phyloP scores from a whole-genome alignment of 2,113 vertebrate genomes.

The Mixornis gularis region DNA sequence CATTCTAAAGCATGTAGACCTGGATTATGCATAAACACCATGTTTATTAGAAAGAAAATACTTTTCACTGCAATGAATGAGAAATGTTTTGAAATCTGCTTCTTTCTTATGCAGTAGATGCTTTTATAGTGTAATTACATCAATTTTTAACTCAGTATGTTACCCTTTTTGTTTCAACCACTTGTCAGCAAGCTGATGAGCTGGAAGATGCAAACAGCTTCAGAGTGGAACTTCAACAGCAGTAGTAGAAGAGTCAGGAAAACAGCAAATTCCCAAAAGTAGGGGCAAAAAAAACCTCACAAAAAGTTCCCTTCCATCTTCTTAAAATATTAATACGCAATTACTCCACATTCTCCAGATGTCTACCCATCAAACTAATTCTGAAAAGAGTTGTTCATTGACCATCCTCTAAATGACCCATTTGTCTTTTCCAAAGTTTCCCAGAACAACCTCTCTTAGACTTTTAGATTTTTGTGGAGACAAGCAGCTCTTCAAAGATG shows the following conservation, averaged over 20 bases:
- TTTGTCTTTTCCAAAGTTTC: background rate
- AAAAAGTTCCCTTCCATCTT: background rate
- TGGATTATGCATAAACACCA: background rate
- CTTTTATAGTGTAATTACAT: background rate
- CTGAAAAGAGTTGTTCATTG: background rate
- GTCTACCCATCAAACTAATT: background rate
- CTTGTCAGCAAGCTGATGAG: background rate
- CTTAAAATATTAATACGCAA: background rate
- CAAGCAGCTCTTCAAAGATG: background rate
- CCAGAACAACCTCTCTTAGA: background rate
- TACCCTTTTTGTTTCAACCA: background rate
- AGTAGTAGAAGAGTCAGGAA: background rate
- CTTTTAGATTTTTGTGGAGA: background rate
- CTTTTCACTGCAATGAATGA: background rate
- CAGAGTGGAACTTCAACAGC: background rate
- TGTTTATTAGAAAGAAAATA: background rate
- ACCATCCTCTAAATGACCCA: background rate
- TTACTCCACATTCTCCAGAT: background rate
- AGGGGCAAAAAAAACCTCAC: accelerated
- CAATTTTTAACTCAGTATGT: background rate
- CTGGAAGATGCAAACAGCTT: background rate
- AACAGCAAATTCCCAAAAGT: background rate
- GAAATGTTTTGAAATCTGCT: background rate
- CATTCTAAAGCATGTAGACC: background rate
- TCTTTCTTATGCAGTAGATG: background rate